phyloP scores from a whole-genome alignment of 2,888 invertebrate genomes.

The Dugesia japonica region DNA sequence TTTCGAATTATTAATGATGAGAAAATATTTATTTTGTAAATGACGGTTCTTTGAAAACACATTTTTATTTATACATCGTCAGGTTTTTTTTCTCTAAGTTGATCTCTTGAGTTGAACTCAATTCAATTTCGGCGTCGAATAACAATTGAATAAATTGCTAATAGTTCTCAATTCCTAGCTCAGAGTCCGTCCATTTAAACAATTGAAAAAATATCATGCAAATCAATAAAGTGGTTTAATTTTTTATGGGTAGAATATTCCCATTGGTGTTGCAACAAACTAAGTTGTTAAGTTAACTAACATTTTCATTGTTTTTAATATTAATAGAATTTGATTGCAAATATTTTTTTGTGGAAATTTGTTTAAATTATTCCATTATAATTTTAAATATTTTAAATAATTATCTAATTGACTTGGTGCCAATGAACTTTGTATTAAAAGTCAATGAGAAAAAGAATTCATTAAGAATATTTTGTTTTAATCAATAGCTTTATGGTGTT shows the following conservation, averaged over 20 bases:
- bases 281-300: neutral
- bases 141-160: conserved; percentile 14
- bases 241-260: conserved; percentile 13
- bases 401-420: conserved; percentile 20
- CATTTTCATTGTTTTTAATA: neutral
- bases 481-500: conserved; percentile 8
- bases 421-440: conserved; percentile 13
- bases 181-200: neutral
- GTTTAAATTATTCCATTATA: conserved; percentile 5
- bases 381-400: conserved; percentile 14
- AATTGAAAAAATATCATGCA: conserved; percentile 20
- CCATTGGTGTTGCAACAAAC: conserved; percentile 3
- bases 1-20: conserved; percentile 8
- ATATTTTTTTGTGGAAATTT: neutral
- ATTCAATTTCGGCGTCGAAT: neutral
- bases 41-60: conserved; percentile 20
- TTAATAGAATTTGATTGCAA: neutral
- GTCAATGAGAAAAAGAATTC: conserved; percentile 9
- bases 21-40: conserved; percentile 20
- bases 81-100: neutral
- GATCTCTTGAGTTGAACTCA: conserved; percentile 20
- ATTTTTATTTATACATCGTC: conserved; percentile 12
- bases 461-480: conserved; percentile 20
- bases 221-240: conserved; percentile 9
- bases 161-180: neutral